These are phyloP conservation scores for Drosophila vallismaia DNA, from an alignment of 2,888 invertebrate species.

Conservation along the genomic window DNA sequence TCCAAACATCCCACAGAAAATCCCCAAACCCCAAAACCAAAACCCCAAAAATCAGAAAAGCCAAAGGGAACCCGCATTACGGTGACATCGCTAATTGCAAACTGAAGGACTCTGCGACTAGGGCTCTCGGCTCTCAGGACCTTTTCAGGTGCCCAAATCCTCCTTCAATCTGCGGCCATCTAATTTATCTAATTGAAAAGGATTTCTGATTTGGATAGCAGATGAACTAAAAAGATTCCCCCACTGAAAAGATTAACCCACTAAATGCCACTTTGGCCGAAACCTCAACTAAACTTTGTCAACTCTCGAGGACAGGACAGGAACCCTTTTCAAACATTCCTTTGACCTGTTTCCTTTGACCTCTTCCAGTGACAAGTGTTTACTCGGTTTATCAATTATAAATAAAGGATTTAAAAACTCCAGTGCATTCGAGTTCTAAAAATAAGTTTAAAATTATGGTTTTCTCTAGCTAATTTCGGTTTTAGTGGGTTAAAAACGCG, in stretches of 20 bases:
- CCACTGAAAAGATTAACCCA: constrained; percentile 5
- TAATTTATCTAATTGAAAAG: constrained; percentile 47
- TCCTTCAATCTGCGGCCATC: constrained; percentile 19
- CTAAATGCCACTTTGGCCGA: not conserved
- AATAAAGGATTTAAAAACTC: too few species aligned
- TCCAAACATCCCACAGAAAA: constrained; percentile 1
- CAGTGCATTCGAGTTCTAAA: too few species aligned
- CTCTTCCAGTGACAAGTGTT: not conserved
- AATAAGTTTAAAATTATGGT: too few species aligned
- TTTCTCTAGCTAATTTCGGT: not conserved
- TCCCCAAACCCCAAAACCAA: not conserved
- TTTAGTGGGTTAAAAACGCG: constrained; percentile 15
- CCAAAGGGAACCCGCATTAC: constrained; percentile 39
- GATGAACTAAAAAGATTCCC: constrained; percentile 29
- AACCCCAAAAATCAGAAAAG: constrained; percentile 6
- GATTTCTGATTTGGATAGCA: constrained; percentile 20
- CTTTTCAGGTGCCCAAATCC: constrained; percentile 20
- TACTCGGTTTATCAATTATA: not conserved
- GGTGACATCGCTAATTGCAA: constrained; percentile 65
- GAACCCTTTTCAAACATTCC: constrained; percentile 1
- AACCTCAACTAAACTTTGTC: not conserved
- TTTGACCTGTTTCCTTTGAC: not conserved
- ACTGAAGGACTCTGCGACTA: constrained; percentile 42
- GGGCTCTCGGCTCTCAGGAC: not conserved
- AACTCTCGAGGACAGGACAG: not conserved